A percentile compares a stretch with the other conserved stretches of the same genome.
Conservation (phyloP, 2,113 vertebrate species). For the Phylloscopus trochiloides region DNA sequence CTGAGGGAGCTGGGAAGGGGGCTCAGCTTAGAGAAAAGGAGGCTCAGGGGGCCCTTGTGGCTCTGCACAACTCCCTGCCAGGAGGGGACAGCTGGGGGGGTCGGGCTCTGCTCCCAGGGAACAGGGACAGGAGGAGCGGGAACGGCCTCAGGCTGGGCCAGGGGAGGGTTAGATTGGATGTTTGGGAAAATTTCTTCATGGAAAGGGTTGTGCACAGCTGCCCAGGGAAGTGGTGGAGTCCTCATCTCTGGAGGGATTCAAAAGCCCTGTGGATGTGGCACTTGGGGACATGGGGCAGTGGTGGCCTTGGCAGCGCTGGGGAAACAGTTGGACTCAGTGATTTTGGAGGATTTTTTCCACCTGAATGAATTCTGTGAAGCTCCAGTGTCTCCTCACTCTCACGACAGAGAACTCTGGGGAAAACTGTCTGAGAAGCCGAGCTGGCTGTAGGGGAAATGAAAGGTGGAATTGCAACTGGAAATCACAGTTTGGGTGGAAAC, state of each 20-base stretch:
- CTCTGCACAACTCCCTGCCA: not conserved
- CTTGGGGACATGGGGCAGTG: not conserved
- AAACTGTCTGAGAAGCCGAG: not conserved
- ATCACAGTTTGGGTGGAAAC: not conserved
- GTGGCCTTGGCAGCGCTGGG: not conserved
- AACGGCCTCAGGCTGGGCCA: not conserved
- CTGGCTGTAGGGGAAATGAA: too few species aligned
- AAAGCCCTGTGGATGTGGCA: not conserved
- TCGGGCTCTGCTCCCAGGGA: not conserved
- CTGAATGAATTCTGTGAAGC: not conserved
- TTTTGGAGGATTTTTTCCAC: not conserved
- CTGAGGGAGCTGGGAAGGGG: too few species aligned
- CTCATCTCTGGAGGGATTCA: not conserved
- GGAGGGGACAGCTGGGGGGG: not conserved
- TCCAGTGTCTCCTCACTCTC: fast-evolving
- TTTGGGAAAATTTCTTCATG: not conserved
- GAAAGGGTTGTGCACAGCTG: not conserved
- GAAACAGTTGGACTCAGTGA: fast-evolving
- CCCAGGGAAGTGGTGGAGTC: not conserved
- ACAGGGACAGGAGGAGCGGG: not conserved
- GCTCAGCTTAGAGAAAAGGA: too few species aligned
- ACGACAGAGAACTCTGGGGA: fast-evolving
- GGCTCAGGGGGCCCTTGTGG: not conserved
- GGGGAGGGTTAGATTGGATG: too few species aligned
- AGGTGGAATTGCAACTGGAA: not conserved